Evolutionary conservation across 2,113 vertebrate species (phyloP).

Genomic region (Myrmecophaga tridactyla): DNA sequence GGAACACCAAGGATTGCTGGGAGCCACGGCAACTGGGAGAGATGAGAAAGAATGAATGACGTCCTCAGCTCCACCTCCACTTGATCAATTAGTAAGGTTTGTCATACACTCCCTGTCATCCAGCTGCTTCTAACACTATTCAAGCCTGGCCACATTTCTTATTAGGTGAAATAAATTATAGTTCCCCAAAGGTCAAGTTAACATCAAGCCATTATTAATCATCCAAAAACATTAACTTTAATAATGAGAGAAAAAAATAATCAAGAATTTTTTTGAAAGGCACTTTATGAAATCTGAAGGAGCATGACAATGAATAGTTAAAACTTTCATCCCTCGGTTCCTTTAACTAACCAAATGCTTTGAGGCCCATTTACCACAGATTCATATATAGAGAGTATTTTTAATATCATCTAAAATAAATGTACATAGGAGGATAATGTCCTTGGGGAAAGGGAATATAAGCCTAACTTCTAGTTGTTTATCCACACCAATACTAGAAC

Average conservation of each 20-base stretch:
- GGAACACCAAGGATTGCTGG: too few species aligned
- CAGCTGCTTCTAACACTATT: not conserved
- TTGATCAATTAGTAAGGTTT: too few species aligned
- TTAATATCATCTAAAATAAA: not conserved
- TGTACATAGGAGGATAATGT: not conserved
- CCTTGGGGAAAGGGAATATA: not conserved
- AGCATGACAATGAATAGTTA: not conserved
- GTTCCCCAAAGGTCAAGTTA: not conserved
- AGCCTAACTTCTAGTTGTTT: not conserved
- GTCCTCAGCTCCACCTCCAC: not conserved
- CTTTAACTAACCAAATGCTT: not conserved
- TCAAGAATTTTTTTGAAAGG: not conserved
- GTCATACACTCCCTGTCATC: not conserved
- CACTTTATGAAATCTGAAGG: not conserved
- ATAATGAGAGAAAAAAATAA: not conserved
- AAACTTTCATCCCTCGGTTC: not conserved
- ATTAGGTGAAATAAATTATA: not conserved
- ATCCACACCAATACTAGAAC: slow-evolving; percentile 6
- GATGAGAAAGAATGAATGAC: too few species aligned
- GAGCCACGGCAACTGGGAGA: too few species aligned
- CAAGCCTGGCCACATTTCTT: not conserved
- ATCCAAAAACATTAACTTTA: not conserved
- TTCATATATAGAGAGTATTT: not conserved
- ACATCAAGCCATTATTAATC: not conserved
- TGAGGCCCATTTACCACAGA: not conserved